Conservation (phyloP, 2,888 invertebrate genomes). For the Ephialtes manifestator region DNA sequence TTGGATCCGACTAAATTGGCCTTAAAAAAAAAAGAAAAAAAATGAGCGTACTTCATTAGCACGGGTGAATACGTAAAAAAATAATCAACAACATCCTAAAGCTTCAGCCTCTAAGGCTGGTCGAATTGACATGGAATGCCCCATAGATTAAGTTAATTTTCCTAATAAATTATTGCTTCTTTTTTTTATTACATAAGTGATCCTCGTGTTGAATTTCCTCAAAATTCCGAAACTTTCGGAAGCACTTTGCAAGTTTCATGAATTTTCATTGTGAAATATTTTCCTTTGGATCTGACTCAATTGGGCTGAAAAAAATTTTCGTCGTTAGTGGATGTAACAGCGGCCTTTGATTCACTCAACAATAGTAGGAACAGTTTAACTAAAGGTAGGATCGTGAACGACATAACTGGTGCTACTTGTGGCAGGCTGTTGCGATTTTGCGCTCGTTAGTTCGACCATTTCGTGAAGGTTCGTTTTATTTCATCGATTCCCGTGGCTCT, state of each 20-base stretch:
- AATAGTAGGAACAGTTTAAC: neutral
- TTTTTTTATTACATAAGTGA: neutral
- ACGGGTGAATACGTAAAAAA: no score
- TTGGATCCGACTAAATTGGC: neutral
- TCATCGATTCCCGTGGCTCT: slow-evolving; percentile 2
- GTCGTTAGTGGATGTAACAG: neutral
- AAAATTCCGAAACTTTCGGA: neutral
- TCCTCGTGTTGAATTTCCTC: neutral
- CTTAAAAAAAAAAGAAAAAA: no score
- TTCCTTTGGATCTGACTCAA: neutral
- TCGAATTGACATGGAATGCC: no score
- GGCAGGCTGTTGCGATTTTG: slow-evolving; percentile 58
- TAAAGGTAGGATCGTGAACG: slow-evolving; percentile 10
- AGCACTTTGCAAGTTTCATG: neutral
- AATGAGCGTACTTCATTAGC: no score
- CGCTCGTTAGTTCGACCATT: slow-evolving; percentile 57
- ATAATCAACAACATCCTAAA: no score
- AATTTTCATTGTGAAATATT: neutral
- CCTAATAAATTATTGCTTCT: no score
- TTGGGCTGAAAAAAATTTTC: neutral
- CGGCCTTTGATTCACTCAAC: neutral
- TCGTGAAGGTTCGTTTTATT: slow-evolving; percentile 18
- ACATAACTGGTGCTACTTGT: slow-evolving; percentile 36
- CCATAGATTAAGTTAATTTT: no score
- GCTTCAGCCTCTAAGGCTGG: no score